A percentile compares a stretch with the other conserved stretches of the same genome.
phyloP scores from a whole-genome alignment of 2,797 vertebrate genomes.

The Picus viridis region DNA sequence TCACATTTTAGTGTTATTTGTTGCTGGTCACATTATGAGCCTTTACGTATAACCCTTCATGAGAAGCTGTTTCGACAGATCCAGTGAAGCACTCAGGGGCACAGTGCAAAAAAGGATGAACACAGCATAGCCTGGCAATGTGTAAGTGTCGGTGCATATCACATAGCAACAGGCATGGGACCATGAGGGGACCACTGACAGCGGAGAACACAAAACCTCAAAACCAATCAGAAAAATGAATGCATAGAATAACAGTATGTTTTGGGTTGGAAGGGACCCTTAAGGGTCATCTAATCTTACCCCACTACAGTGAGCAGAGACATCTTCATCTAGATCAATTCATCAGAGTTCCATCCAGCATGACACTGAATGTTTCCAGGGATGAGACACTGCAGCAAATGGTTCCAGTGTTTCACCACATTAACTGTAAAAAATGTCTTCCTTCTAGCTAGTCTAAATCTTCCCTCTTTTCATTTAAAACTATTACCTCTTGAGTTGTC shows the following conservation, averaged over 20 bases:
- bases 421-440: background rate
- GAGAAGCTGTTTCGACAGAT: background rate
- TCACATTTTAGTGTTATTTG: background rate
- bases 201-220: background rate
- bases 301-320: background rate
- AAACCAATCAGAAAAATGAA: background rate
- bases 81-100: background rate
- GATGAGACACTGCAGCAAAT: background rate
- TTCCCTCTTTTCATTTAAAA: background rate
- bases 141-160: background rate
- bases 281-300: background rate
- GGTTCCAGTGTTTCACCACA: background rate
- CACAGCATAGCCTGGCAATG: fast-evolving
- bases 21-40: background rate
- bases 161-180: background rate
- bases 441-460: background rate
- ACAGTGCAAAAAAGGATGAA: background rate
- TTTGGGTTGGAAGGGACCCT: background rate
- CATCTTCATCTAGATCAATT: background rate
- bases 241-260: background rate
- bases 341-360: background rate
- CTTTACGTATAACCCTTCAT: background rate
- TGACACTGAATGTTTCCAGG: background rate
- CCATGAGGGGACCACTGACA: background rate
- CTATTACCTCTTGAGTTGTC: background rate